Evolutionary conservation across 2,113 vertebrate species (phyloP), one percentile per base, ranked within the genome.

Genomic region (Nyctibius bracteatus): DNA sequence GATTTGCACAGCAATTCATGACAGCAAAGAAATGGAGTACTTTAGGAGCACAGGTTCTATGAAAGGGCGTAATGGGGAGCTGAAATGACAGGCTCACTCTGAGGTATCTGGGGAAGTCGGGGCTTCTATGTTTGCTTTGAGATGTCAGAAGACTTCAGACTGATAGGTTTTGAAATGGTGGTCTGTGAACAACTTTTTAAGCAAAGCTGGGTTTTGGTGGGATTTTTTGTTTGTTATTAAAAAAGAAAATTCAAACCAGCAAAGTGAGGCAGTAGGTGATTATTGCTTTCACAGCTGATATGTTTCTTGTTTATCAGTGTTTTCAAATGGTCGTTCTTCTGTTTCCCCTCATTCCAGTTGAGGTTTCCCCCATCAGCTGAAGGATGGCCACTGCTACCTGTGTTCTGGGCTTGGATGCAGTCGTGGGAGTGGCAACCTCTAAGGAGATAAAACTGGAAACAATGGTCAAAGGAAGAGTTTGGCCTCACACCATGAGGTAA

Each of bases 41-140:
- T 63, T 65, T 44, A 41, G 59, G 35, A 90, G 35, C 46, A 44
- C 18, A 24, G 16, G 28, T 65, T 71, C 44, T 66, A 0, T 70
- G 63, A 54, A 47, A 52, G 33, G 57, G 21, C 59, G 8, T 63
- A 44, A 49, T 0, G 0, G 20, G 68, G 55, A 87, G 12, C 57
- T 78, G 70, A 91, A 74, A 15, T 71, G 65, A 39, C 63, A 87
- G 70, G 19, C 25, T 90, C 14, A 35, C 22, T 15, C 16, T 47
- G 55, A 57, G 35, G 15, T 71, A 9, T 84, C 44, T 57, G n/a
- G 43, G 23, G 27, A 43, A 7, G 46, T 19, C 4, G 2, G 10
- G 39, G 27, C 30, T 79, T 84, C 61, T 37, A 30, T 0, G 0
- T 73, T 81, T 67, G 14, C 2, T 0, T 54, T 18, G 31, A 33